Evolutionary conservation across 2,888 invertebrate genomes (phyloP).

Genomic region (Pterobdella sp.): DNA sequence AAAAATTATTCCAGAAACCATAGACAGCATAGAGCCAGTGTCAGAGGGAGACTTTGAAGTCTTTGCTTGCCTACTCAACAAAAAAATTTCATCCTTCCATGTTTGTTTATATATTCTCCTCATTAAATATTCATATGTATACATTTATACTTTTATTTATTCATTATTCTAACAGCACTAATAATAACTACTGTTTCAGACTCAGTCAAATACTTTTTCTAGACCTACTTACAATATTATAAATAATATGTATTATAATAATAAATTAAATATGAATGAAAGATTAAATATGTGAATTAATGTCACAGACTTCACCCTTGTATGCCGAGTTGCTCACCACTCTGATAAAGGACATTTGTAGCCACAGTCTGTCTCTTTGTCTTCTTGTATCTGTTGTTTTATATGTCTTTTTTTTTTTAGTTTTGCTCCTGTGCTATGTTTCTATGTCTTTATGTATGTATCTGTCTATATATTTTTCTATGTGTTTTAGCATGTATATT

Average conservation of each 20-base stretch:
- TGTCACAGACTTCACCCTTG: not conserved
- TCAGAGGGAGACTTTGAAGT: not conserved
- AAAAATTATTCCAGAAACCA: not conserved
- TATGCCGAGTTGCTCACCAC: not conserved
- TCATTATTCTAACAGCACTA: not conserved
- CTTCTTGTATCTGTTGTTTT: not conserved
- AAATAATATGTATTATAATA: too few species aligned
- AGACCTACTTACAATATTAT: too few species aligned
- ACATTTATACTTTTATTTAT: not conserved
- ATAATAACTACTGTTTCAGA: not conserved
- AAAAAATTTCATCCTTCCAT: not conserved
- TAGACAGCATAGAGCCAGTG: not conserved
- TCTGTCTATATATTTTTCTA: not conserved
- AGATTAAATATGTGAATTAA: not conserved
- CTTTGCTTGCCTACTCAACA: not conserved
- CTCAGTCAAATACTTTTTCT: too few species aligned
- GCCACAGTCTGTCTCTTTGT: not conserved
- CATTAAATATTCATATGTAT: not conserved
- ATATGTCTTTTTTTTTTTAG: not conserved
- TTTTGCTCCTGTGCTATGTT: not conserved
- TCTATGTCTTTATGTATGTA: too few species aligned
- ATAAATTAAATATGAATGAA: too few species aligned
- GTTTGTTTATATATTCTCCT: not conserved
- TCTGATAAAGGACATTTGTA: slow-evolving; percentile 1
- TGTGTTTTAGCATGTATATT: not conserved